A percentile compares a stretch with the other conserved stretches of the same genome.
Conservation (phyloP, 2,888 invertebrate genomes). For the Troides helena region DNA sequence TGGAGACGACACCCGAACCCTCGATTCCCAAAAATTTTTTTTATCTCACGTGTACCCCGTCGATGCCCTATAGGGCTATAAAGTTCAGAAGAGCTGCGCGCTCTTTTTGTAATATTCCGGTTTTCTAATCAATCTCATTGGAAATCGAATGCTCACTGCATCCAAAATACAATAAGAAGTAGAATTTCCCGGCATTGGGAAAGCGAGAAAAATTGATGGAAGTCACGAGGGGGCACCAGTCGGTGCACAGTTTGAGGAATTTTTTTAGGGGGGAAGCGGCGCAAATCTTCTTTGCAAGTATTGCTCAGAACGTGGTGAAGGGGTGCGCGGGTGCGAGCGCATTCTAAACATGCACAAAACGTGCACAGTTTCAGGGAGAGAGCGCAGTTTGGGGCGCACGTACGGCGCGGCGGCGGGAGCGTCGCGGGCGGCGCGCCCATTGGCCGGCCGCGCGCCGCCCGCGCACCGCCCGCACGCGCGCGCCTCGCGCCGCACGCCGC, state of each 20-base stretch:
- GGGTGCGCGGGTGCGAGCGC: constrained; percentile 59
- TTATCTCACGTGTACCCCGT: constrained; percentile 27
- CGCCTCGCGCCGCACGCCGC: constrained; percentile 30
- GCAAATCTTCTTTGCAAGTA: constrained; percentile 27
- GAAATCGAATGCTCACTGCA: not conserved
- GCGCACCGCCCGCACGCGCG: constrained; percentile 38
- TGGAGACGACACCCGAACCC: constrained; percentile 32
- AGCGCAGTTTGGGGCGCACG: constrained; percentile 56
- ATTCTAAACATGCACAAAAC: constrained; percentile 69
- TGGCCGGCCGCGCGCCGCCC: constrained; percentile 55
- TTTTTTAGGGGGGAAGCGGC: constrained; percentile 53
- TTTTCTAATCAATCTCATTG: constrained; percentile 2
- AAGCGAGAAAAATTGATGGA: constrained; percentile 47
- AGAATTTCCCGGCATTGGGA: constrained; percentile 33
- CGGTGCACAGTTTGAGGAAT: constrained; percentile 54
- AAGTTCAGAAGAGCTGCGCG: constrained; percentile 32
- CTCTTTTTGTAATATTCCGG: not conserved
- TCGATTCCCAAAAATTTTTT: constrained; percentile 49
- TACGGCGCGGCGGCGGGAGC: constrained; percentile 59
- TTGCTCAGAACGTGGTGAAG: constrained; percentile 30
- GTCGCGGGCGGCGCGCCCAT: constrained; percentile 63
- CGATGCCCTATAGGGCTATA: constrained; percentile 35
- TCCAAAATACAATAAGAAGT: not conserved
- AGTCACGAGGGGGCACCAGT: constrained; percentile 38
- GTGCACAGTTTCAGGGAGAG: constrained; percentile 56